A percentile compares a stretch with the other conserved stretches of the same genome.
phyloP scores from a whole-genome alignment of 2,888 invertebrate genomes.

The Fabriciana adippe region DNA sequence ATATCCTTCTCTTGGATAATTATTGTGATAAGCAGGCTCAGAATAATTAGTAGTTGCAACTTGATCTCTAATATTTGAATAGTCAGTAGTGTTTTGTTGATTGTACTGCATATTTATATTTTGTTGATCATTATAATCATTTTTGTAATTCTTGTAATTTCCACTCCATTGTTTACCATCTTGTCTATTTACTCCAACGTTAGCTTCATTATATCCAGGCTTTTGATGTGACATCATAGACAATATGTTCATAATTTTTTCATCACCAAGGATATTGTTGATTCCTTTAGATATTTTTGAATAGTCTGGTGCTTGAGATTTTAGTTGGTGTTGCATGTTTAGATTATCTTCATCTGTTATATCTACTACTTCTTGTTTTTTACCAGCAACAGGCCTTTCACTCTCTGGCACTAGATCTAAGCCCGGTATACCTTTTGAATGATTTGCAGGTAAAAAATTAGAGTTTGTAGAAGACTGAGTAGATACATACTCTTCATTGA shows the following conservation, averaged over 20 bases:
- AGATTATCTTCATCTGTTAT: slow-evolving; percentile 52
- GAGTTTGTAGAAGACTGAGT: slow-evolving; percentile 46
- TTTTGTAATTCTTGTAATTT: slow-evolving; percentile 45
- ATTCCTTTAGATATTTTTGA: slow-evolving; percentile 84
- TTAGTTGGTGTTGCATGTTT: slow-evolving; percentile 31
- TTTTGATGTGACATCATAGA: slow-evolving; percentile 65
- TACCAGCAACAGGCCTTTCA: slow-evolving; percentile 47
- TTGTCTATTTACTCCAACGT: slow-evolving; percentile 31
- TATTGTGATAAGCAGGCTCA: slow-evolving; percentile 42
- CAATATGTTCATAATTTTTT: slow-evolving; percentile 83
- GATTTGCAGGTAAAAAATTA: slow-evolving; percentile 60
- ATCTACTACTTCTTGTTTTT: slow-evolving; percentile 59
- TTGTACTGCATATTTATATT: slow-evolving; percentile 30
- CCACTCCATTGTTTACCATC: slow-evolving; percentile 50
- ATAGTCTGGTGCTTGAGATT: slow-evolving; percentile 68
- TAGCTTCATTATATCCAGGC: slow-evolving; percentile 15
- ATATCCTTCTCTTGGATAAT: slow-evolving; percentile 44
- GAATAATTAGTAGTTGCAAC: slow-evolving; percentile 36
- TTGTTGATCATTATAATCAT: slow-evolving; percentile 26
- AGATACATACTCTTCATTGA: slow-evolving; percentile 43
- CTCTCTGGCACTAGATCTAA: slow-evolving; percentile 85
- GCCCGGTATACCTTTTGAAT: slow-evolving; percentile 86
- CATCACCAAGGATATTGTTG: slow-evolving; percentile 84
- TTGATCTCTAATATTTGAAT: slow-evolving; percentile 22
- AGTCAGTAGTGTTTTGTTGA: slow-evolving; percentile 27